Evolutionary conservation across 1,140 invertebrate species (phyloP).

Genomic region (Thalassaphorura encarpata): DNA sequence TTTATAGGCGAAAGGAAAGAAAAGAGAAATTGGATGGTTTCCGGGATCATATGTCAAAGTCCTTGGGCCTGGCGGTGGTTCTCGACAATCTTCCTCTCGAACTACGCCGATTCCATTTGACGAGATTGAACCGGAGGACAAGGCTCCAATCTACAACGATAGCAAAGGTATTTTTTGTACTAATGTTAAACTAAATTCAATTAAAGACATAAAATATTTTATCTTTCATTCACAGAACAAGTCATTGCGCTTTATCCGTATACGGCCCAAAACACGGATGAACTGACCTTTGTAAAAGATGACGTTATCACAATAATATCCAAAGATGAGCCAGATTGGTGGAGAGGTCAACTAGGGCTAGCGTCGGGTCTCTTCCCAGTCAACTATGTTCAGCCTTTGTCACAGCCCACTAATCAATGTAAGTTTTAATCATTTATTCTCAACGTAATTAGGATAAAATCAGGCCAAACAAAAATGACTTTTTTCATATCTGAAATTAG

Average conservation of each 20-base stretch:
- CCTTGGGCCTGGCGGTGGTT: slow-evolving; percentile 38
- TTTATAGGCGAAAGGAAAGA: slow-evolving; percentile 85
- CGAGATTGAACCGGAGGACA: slow-evolving; percentile 24
- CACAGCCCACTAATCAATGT: slow-evolving; percentile 41
- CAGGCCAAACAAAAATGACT: too few species aligned
- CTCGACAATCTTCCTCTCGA: slow-evolving; percentile 34
- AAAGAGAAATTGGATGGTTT: slow-evolving; percentile 93
- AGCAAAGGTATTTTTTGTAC: slow-evolving; percentile 13
- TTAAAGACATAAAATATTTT: background rate
- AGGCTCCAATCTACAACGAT: slow-evolving; percentile 23
- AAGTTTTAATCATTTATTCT: slow-evolving; percentile 19
- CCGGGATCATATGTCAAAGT: slow-evolving; percentile 94
- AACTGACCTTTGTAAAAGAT: slow-evolving; percentile 77
- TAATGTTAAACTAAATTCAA: background rate
- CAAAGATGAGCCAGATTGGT: slow-evolving; percentile 90
- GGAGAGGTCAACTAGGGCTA: slow-evolving; percentile 85
- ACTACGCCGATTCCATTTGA: slow-evolving; percentile 32
- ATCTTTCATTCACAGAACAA: slow-evolving; percentile 53
- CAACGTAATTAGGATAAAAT: background rate
- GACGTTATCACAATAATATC: slow-evolving; percentile 84
- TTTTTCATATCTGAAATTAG: background rate
- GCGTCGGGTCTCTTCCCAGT: slow-evolving; percentile 79
- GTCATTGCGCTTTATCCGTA: slow-evolving; percentile 89
- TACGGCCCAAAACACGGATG: slow-evolving; percentile 83
- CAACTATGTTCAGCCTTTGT: slow-evolving; percentile 70